These are phyloP conservation scores for Lepidocolaptes lacrymiger DNA, from an alignment of 2,797 vertebrate genomes.

Conservation along the genomic window DNA sequence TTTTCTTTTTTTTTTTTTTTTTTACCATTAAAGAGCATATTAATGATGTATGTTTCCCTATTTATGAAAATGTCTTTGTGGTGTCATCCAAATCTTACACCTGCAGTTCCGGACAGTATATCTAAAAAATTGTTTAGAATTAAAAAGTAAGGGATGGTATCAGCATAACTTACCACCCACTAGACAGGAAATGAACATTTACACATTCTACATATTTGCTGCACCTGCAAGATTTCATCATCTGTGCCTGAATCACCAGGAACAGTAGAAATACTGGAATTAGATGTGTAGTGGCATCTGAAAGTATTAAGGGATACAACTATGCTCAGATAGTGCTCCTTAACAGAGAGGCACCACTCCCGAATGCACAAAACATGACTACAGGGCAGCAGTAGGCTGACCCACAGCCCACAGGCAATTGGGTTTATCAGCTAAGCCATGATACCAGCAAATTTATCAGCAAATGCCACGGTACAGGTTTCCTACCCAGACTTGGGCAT, in stretches of 20 bases:
- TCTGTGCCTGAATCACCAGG: neutral
- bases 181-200: neutral
- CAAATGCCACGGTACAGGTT: constrained; percentile 38
- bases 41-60: neutral
- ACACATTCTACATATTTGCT: neutral
- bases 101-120: neutral
- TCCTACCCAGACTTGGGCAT: constrained; percentile 62
- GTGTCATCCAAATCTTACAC: neutral
- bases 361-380: constrained; percentile 1
- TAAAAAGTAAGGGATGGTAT: constrained; percentile 34
- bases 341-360: neutral
- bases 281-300: neutral
- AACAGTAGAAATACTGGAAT: constrained; percentile 15
- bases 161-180: neutral
- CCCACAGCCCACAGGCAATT: constrained; percentile 13
- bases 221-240: constrained; percentile 17
- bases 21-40: neutral
- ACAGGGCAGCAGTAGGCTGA: constrained; percentile 42
- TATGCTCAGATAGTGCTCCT: neutral
- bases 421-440: constrained; percentile 54
- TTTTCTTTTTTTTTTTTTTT: neutral
- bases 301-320: neutral
- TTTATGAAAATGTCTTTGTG: neutral
- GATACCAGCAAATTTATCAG: neutral
- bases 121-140: constrained; percentile 24